Evolutionary conservation across 2,113 vertebrate species (phyloP).

Genomic region (Bombycilla garrulus): DNA sequence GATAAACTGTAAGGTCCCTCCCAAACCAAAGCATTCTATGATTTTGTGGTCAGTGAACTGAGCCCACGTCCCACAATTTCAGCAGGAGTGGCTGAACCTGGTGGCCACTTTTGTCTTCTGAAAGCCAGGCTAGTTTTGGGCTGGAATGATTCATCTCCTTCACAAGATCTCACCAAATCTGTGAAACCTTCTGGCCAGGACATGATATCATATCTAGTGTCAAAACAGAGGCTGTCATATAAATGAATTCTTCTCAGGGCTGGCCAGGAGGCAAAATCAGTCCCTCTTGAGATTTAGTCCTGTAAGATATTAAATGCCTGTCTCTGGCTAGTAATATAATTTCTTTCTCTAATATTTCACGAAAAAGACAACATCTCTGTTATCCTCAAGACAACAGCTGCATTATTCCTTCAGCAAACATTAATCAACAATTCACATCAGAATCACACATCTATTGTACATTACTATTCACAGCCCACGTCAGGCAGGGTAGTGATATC

Average conservation of each 20-base stretch:
- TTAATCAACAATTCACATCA: not conserved
- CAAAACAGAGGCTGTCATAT: not conserved
- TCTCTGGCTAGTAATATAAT: not conserved
- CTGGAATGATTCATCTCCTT: not conserved
- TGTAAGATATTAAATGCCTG: not conserved
- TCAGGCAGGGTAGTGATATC: not conserved
- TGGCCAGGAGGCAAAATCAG: not conserved
- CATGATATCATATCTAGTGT: not conserved
- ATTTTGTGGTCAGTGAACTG: not conserved
- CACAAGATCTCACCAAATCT: not conserved
- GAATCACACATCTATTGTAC: not conserved
- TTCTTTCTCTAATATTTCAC: not conserved
- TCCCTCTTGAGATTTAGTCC: not conserved
- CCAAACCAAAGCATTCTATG: not conserved
- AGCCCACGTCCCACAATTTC: fast-evolving
- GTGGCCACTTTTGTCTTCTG: not conserved
- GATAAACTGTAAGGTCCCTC: not conserved
- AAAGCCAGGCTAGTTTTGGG: not conserved
- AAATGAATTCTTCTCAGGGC: not conserved
- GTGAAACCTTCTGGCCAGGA: not conserved
- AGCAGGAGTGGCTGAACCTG: not conserved
- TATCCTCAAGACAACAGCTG: not conserved
- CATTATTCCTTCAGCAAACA: not conserved
- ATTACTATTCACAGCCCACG: not conserved
- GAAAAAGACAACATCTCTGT: not conserved